Percentiles rank a stretch among this genome's conserved stretches.
These are phyloP conservation scores for Acanthurus tractus DNA, from an alignment of 2,797 vertebrate genomes.

Conservation along the genomic window DNA sequence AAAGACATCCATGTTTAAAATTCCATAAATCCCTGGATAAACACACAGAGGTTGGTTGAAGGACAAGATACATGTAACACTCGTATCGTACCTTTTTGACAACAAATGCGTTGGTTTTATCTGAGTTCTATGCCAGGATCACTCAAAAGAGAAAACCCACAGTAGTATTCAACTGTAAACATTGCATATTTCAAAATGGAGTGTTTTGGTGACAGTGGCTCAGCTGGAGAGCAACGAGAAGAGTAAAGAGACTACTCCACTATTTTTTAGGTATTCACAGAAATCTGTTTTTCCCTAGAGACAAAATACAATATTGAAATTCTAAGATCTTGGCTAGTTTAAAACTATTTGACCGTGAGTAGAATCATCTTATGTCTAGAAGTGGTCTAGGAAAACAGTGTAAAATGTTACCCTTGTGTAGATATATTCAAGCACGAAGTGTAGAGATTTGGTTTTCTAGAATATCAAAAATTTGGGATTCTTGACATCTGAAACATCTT, in stretches of 20 bases:
- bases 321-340: slow-evolving; percentile 37
- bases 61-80: slow-evolving; percentile 46
- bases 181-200: slow-evolving; percentile 30
- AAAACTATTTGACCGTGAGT: slow-evolving; percentile 43
- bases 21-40: slow-evolving; percentile 52
- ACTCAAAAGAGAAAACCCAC: slow-evolving; percentile 29
- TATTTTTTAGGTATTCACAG: slow-evolving; percentile 45
- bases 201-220: slow-evolving; percentile 29
- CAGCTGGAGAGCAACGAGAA: slow-evolving; percentile 19
- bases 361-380: slow-evolving; percentile 24
- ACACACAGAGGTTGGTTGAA: slow-evolving; percentile 60
- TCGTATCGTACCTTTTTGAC: slow-evolving; percentile 39
- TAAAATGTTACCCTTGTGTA: too few species aligned
- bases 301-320: slow-evolving; percentile 62
- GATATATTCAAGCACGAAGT: too few species aligned
- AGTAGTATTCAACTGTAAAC: slow-evolving; percentile 27
- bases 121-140: slow-evolving; percentile 29
- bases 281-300: slow-evolving; percentile 34
- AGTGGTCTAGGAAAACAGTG: not conserved
- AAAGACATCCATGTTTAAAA: slow-evolving; percentile 46
- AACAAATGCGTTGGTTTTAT: slow-evolving; percentile 44
- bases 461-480: too few species aligned
- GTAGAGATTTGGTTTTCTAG: too few species aligned
- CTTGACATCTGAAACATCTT: too few species aligned
- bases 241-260: slow-evolving; percentile 23